These are phyloP conservation scores for Triops cancriformis DNA, from an alignment of 1,140 invertebrate genomes.

Conservation along the genomic window DNA sequence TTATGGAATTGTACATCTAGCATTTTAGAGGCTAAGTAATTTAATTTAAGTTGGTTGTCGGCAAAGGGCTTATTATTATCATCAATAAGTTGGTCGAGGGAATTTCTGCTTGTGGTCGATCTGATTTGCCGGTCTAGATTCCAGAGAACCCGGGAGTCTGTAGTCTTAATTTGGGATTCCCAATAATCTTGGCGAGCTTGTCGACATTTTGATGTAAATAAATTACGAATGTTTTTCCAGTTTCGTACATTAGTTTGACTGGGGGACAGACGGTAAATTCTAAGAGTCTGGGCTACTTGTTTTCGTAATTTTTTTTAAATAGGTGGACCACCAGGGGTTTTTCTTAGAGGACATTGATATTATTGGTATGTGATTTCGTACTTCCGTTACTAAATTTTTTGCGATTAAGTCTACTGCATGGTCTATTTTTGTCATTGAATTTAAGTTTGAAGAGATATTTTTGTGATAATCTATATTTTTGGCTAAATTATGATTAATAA, in stretches of 20 bases:
- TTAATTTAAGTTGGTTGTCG: constrained; percentile 13
- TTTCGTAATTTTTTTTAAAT: not conserved
- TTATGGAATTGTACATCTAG: not conserved
- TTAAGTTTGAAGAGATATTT: not conserved
- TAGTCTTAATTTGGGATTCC: not conserved
- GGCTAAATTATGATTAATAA: not conserved
- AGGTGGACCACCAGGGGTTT: not conserved
- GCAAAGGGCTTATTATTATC: constrained; percentile 5
- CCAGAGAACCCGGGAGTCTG: not conserved
- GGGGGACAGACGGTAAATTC: not conserved
- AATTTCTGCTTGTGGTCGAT: not conserved
- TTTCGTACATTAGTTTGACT: not conserved
- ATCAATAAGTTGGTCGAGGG: not conserved
- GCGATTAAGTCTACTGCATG: not conserved
- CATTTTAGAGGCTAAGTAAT: constrained; percentile 2
- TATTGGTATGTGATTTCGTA: not conserved
- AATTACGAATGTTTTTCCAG: not conserved
- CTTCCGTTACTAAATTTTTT: not conserved
- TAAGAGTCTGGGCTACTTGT: not conserved
- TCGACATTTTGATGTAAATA: not conserved
- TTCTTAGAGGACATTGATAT: not conserved
- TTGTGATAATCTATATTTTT: not conserved
- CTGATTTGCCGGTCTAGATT: not conserved
- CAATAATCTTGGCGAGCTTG: not conserved
- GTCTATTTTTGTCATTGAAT: not conserved